Evolutionary conservation across 2,113 vertebrate genomes (phyloP).

Genomic region (Glaucomys volans): DNA sequence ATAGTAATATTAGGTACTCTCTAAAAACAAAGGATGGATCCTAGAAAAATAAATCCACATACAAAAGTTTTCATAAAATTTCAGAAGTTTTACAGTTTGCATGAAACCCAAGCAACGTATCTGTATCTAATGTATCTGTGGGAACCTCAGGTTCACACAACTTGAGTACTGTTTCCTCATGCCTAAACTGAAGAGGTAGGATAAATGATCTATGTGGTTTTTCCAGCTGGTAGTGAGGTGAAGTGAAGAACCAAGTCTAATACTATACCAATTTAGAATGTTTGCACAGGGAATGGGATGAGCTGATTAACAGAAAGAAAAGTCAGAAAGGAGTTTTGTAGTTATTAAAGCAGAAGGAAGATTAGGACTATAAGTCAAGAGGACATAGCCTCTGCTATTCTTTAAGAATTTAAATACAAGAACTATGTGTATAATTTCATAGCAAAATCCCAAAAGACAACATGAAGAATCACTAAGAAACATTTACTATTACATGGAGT

Average conservation of each 20-base stretch:
- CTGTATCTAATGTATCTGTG: not conserved
- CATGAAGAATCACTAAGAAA: not conserved
- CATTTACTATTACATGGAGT: not conserved
- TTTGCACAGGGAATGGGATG: not conserved
- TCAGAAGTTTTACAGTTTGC: not conserved
- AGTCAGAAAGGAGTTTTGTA: not conserved
- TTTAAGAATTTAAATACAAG: not conserved
- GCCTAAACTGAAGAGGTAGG: not conserved
- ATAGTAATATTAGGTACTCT: not conserved
- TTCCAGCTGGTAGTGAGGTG: not conserved
- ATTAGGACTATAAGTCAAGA: not conserved
- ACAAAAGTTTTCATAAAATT: not conserved
- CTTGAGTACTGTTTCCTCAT: not conserved
- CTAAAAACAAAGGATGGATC: not conserved
- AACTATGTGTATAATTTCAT: not conserved
- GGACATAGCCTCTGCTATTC: not conserved
- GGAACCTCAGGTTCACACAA: not conserved
- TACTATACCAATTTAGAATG: not conserved
- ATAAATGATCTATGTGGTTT: not conserved
- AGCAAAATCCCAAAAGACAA: not conserved
- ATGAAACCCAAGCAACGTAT: not conserved
- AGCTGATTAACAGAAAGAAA: not conserved
- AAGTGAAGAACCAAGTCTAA: not conserved
- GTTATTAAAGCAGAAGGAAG: not conserved
- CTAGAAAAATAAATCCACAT: not conserved